Percentiles rank a stretch among this genome's conserved stretches.
These are phyloP conservation scores for Andrena hattorfiana DNA, from an alignment of 2,888 invertebrate species.

Conservation along the genomic window DNA sequence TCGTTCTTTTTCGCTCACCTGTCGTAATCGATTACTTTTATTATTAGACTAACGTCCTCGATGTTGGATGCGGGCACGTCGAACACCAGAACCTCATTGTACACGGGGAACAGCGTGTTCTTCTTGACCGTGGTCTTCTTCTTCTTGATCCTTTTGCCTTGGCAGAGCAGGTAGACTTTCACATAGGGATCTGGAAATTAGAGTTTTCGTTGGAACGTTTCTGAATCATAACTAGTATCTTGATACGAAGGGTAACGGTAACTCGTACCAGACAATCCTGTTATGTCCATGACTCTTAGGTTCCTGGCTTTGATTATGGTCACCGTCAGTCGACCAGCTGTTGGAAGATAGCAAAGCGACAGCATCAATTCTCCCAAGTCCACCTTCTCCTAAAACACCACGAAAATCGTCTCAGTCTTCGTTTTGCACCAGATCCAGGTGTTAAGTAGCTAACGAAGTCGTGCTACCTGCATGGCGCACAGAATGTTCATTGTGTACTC, in stretches of 20 bases:
- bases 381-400: slow-evolving; percentile 89
- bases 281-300: slow-evolving; percentile 96
- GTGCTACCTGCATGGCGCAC: slow-evolving; percentile 90
- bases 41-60: slow-evolving; percentile 92
- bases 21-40: slow-evolving; percentile 96
- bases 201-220: background rate
- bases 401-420: background rate
- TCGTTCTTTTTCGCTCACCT: slow-evolving; percentile 87
- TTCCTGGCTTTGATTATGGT: slow-evolving; percentile 97
- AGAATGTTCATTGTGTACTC: slow-evolving; percentile 95
- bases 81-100: slow-evolving; percentile 97
- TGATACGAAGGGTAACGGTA: slow-evolving; percentile 47
- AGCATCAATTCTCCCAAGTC: slow-evolving; percentile 96
- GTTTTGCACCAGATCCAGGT: background rate
- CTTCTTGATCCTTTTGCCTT: slow-evolving; percentile 96
- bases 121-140: slow-evolving; percentile 96
- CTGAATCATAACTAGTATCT: background rate
- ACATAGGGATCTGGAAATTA: slow-evolving; percentile 93
- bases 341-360: slow-evolving; percentile 95
- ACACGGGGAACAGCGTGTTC: slow-evolving; percentile 94
- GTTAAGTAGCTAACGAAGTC: background rate
- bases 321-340: slow-evolving; percentile 95
- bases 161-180: slow-evolving; percentile 94
- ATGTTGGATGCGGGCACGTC: slow-evolving; percentile 94
- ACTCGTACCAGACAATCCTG: slow-evolving; percentile 93